These are phyloP conservation scores for Sebastes iracundus DNA, from an alignment of 2,797 vertebrate genomes.

Conservation along the genomic window DNA sequence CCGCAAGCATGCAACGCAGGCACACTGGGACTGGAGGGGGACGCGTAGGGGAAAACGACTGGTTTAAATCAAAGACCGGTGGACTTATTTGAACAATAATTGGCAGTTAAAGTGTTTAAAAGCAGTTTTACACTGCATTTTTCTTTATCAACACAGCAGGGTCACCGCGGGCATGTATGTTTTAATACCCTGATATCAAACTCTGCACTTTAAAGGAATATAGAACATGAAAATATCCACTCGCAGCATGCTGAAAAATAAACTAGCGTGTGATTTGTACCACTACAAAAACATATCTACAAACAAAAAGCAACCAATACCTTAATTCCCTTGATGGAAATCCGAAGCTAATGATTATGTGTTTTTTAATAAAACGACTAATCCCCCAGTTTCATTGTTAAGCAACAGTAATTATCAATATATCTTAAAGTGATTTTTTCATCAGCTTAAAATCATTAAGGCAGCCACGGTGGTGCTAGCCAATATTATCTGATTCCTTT, in stretches of 20 bases:
- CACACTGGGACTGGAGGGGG: conserved; percentile 24
- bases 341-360: conserved; percentile 11
- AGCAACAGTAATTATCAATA: conserved; percentile 61
- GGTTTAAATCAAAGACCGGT: conserved; percentile 29
- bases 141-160: neutral
- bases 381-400: conserved; percentile 57
- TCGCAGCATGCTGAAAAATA: neutral
- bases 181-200: conserved; percentile 6
- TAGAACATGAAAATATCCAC: neutral
- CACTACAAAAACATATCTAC: neutral
- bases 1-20: conserved; percentile 47
- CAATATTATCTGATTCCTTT: conserved; percentile 81
- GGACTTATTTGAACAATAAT: conserved; percentile 7
- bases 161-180: neutral
- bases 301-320: neutral
- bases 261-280: neutral
- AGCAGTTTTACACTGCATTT: neutral
- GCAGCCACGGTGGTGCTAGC: conserved; percentile 63
- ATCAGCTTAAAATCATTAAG: conserved; percentile 75
- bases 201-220: neutral
- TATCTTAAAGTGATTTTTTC: conserved; percentile 59
- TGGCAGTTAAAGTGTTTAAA: neutral
- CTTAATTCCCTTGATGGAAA: conserved; percentile 7
- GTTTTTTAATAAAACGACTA: conserved; percentile 32
- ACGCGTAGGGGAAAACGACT: neutral